Base-by-base conservation (phyloP, 1,140 invertebrate species). In the Pomacea maculata region DNA sequence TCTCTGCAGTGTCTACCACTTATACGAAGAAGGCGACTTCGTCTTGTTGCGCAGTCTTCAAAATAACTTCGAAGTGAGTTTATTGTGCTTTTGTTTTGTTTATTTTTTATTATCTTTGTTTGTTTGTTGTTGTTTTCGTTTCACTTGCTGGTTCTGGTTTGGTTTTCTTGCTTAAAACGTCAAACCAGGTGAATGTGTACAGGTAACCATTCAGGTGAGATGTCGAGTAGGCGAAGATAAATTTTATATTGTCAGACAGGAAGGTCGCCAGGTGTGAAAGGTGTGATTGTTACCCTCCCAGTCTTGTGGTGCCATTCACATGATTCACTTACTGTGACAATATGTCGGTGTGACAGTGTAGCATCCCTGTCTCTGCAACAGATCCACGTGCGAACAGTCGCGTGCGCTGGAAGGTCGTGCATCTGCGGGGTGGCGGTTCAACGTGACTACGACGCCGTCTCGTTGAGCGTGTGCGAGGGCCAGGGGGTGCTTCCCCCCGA, bases 401-500 rank as follows among this genome's bases (percentile, higher is more conserved):
- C 77, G 17, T 85, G 85, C 75, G 85, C 78, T 34, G 78, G 78
- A 1, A 29, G 45, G 11, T 78, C 83, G 3, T 86, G 85, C 65
- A 82, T 82, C 21, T 86, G 85, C 65, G 85, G 74, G 17, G 80
- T 85, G 9, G 80, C 82, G 67, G 80, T 82, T 14, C 74, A 80
- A 71, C 79, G 85, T 61, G 84, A 80, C 19, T 82, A 84, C 74
- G 84, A 85, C 75, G 70, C 83, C 9, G 73, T 86, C n/a, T 63
- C 83, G 54, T 55, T 86, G 25, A 80, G 84, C 68, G 80, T 86
- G 45, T 86, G 85, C 71, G 74, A 78, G 10, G 81, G 70, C n/a
- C n/a, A 68, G 8, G 67, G 64, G 34, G 70, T 71, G 21, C 64
- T 68, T 17, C 68, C 83, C 15, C 81, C 68, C 4, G 61, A 80